phyloP scores from a whole-genome alignment of 2,888 invertebrate species.

The Clanis bilineata region DNA sequence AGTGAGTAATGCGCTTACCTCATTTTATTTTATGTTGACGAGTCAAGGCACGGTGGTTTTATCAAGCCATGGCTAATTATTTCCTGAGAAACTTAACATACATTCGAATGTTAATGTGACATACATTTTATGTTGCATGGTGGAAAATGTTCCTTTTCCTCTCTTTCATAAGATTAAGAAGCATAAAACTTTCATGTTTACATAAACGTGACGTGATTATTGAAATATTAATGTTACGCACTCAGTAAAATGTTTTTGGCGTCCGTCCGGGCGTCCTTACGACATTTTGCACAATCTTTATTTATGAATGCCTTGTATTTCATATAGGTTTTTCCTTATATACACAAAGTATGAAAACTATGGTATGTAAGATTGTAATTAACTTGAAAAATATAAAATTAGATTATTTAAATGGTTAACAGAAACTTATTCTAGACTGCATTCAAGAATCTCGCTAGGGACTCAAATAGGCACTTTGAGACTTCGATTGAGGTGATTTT shows the following conservation, averaged over 20 bases:
- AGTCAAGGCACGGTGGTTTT: slow-evolving; percentile 9
- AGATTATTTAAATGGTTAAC: too few species aligned
- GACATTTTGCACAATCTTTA: not conserved
- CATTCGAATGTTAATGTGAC: not conserved
- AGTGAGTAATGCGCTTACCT: slow-evolving; percentile 45
- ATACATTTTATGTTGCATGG: not conserved
- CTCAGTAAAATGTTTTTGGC: not conserved
- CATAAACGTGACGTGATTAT: not conserved
- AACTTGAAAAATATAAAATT: too few species aligned
- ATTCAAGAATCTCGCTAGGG: too few species aligned
- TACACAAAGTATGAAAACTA: not conserved
- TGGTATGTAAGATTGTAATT: too few species aligned
- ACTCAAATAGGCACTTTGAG: too few species aligned
- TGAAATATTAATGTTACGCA: not conserved
- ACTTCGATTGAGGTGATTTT: too few species aligned
- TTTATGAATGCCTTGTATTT: not conserved
- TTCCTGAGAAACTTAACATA: slow-evolving; percentile 7
- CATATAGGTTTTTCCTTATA: not conserved
- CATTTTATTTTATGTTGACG: slow-evolving; percentile 26
- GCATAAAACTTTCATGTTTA: not conserved
- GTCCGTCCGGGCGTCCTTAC: not conserved
- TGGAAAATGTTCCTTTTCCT: not conserved
- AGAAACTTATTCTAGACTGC: too few species aligned
- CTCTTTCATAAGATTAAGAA: not conserved
- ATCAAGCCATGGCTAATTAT: slow-evolving; percentile 17